phyloP scores from a whole-genome alignment of 2,888 invertebrate genomes.

The Brenthis ino region DNA sequence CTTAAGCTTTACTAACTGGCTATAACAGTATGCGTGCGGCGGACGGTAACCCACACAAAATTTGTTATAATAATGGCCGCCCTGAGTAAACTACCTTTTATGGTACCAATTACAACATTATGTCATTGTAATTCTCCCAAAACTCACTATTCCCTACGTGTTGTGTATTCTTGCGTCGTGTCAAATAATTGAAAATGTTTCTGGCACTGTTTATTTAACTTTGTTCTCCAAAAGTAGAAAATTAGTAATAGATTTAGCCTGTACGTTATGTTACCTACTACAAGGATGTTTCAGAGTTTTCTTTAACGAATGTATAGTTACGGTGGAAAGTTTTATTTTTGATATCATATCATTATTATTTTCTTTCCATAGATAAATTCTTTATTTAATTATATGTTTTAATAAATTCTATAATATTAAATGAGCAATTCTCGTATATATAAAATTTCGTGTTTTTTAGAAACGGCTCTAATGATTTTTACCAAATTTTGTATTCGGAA shows the following conservation, averaged over 20 bases:
- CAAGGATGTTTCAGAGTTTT: neutral
- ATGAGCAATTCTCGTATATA: neutral
- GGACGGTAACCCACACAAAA: conserved; percentile 50
- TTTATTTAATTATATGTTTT: neutral
- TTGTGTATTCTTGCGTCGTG: conserved; percentile 45
- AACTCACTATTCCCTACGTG: conserved; percentile 48
- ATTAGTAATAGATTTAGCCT: conserved; percentile 20
- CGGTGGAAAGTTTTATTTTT: neutral
- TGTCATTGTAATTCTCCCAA: conserved; percentile 57
- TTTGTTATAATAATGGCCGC: conserved; percentile 61
- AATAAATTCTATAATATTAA: neutral
- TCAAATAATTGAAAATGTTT: conserved; percentile 44
- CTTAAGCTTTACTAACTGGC: conserved; percentile 21
- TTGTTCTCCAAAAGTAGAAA: neutral
- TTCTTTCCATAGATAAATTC: neutral
- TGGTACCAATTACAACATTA: conserved; percentile 65
- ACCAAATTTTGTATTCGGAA: too few species aligned
- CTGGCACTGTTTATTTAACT: conserved; percentile 19
- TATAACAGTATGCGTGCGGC: conserved; percentile 50
- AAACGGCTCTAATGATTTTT: too few species aligned
- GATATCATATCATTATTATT: neutral
- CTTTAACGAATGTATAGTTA: conserved; percentile 6
- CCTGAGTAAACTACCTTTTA: conserved; percentile 63
- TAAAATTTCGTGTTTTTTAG: too few species aligned
- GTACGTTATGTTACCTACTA: conserved; percentile 11